Percentiles rank a stretch among this genome's conserved stretches.
phyloP scores from a whole-genome alignment of 2,797 vertebrate species.

The Gadopsis bispinosus region DNA sequence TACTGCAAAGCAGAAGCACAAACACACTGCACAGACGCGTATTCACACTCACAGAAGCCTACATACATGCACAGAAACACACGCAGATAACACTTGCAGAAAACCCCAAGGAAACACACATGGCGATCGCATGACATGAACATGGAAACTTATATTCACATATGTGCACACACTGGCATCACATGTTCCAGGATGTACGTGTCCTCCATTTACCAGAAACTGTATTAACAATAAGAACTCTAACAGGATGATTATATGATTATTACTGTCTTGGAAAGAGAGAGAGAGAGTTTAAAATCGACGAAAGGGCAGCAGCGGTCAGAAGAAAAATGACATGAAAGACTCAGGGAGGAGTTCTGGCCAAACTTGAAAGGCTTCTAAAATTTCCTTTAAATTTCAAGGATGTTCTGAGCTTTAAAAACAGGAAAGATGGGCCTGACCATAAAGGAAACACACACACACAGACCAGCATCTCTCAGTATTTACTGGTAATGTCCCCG shows the following conservation, averaged over 20 bases:
- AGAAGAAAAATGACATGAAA: slow-evolving; percentile 70
- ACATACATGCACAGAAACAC: slow-evolving; percentile 31
- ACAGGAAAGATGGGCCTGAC: slow-evolving; percentile 42
- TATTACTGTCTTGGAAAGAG: slow-evolving; percentile 61
- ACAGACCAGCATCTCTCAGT: slow-evolving; percentile 21
- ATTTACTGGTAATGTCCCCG: slow-evolving; percentile 36
- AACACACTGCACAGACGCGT: slow-evolving; percentile 17
- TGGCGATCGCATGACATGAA: slow-evolving; percentile 19
- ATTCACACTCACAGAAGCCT: slow-evolving; percentile 24
- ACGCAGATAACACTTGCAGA: slow-evolving; percentile 30
- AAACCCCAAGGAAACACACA: slow-evolving; percentile 51
- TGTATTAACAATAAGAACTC: slow-evolving; percentile 68
- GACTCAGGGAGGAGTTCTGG: slow-evolving; percentile 62
- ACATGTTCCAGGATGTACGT: slow-evolving; percentile 49
- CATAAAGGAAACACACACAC: slow-evolving; percentile 45
- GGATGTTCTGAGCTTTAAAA: slow-evolving; percentile 64
- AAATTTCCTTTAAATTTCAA: slow-evolving; percentile 57
- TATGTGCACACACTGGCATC: slow-evolving; percentile 4
- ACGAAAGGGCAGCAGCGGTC: slow-evolving; percentile 68
- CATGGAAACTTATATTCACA: slow-evolving; percentile 27
- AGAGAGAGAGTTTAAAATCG: slow-evolving; percentile 43
- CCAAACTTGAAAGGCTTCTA: slow-evolving; percentile 47
- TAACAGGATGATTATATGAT: slow-evolving; percentile 75
- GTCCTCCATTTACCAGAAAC: slow-evolving; percentile 73
- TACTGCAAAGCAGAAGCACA: slow-evolving; percentile 41